Base-by-base conservation (phyloP, 2,888 invertebrate genomes). In the Megastigmus dorsalis region DNA sequence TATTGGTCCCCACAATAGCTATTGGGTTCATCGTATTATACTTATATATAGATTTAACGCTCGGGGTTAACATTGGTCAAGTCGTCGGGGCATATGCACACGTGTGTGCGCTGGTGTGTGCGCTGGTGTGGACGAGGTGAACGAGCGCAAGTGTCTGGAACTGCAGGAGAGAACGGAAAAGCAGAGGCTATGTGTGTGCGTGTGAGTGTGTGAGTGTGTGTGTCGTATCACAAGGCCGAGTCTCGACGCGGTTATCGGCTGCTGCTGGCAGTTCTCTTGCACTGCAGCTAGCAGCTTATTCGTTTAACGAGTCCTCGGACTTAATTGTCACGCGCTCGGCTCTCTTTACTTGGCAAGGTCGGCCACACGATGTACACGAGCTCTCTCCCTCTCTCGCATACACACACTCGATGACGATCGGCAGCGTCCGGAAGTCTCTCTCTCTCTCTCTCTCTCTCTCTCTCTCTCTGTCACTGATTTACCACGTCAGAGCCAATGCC, bases 271-370 rank as follows among this genome's bases (percentile, higher is more conserved):
- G 30, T 33, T 30, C 79, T 60, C 38, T 48, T 57, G 75, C 55
- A 59, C 73, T n/a, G n/a, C n/a, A n/a, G n/a, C n/a, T n/a, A n/a
- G n/a, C n/a, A n/a, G n/a, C n/a, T n/a, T n/a, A 77, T 80, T 68
- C 78, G 75, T 79, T 69, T 76, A 77, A 79, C 79, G 78, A 82
- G 81, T 81, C 80, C 80, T 82, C 80, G 80, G 77, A 81, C 79
- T 82, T 80, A 82, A 83, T 83, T 79, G 79, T 77, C 57, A 63
- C 60, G 72, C 79, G 79, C 79, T 80, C 77, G 79, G 9, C 54
- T 57, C 57, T n/a, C n/a, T n/a, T n/a, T n/a, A n/a, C n/a, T 59
- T 30, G 59, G 28, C 68, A 68, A 59, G 67, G 67, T 67, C 33
- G 57, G 36, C 18, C n/a, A n/a, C n/a, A n/a, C 33, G 62, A 62